Percentiles rank a stretch among this genome's conserved stretches.
phyloP scores from a whole-genome alignment of 2,113 vertebrate species.

The Mastomys natalensis region DNA sequence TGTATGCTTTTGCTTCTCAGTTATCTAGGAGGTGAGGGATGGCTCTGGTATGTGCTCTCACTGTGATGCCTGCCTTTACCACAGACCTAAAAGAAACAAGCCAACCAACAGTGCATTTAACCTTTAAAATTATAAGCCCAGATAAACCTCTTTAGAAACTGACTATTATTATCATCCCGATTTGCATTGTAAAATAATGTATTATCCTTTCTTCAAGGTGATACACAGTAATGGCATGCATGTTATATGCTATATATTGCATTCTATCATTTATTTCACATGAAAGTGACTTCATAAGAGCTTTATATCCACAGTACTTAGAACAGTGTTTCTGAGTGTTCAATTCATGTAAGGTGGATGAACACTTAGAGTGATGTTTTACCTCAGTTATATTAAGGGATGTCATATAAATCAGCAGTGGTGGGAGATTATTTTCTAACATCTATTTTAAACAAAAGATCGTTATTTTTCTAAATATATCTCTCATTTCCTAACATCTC shows the following conservation, averaged over 20 bases:
- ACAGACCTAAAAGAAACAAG: not conserved
- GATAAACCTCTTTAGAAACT: not conserved
- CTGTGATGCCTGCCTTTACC: not conserved
- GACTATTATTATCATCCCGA: not conserved
- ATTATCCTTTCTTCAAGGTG: not conserved
- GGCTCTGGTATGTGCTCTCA: not conserved
- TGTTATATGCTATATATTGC: not conserved
- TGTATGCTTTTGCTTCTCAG: not conserved
- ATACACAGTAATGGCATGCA: not conserved
- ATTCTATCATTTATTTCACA: not conserved
- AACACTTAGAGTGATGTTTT: not conserved
- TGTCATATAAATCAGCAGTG: not conserved
- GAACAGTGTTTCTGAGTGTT: not conserved
- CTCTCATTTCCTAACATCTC: not conserved
- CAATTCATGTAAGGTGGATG: not conserved
- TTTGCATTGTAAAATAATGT: not conserved
- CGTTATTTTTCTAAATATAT: not conserved
- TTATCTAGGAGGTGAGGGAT: accelerated
- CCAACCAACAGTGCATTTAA: not conserved
- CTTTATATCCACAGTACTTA: not conserved
- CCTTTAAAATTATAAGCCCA: not conserved
- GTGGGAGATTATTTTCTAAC: not conserved
- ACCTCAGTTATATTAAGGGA: not conserved
- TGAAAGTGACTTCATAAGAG: not conserved
- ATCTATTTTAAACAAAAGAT: not conserved